These are phyloP conservation scores for Aphelenchoides fujianensis DNA, from an alignment of 1,140 invertebrate genomes.

Conservation along the genomic window DNA sequence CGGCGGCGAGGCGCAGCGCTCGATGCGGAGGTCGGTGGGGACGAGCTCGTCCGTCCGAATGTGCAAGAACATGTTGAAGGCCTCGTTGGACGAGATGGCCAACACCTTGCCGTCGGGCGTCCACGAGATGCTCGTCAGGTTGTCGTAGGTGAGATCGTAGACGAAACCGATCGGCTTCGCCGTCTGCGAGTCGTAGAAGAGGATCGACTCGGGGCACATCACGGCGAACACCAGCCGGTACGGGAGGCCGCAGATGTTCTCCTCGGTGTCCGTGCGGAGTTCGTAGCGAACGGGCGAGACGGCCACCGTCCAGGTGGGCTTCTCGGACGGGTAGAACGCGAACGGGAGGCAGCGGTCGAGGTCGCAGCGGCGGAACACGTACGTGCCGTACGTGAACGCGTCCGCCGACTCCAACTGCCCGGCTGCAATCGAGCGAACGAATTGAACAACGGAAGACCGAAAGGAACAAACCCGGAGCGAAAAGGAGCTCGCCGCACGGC, in stretches of 20 bases:
- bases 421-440: too few relatives aligned
- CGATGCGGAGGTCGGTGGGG: background rate
- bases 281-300: slow-evolving; percentile 43
- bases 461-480: slow-evolving; percentile 53
- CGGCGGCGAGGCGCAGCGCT: background rate
- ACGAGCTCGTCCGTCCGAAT: slow-evolving; percentile 5
- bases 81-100: slow-evolving; percentile 44
- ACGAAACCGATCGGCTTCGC: slow-evolving; percentile 36
- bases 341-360: slow-evolving; percentile 38
- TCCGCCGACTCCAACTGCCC: slow-evolving; percentile 43
- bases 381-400: slow-evolving; percentile 43
- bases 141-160: slow-evolving; percentile 44
- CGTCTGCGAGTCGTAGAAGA: slow-evolving; percentile 48
- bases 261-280: slow-evolving; percentile 23
- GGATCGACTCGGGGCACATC: slow-evolving; percentile 41
- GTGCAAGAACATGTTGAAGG: slow-evolving; percentile 39
- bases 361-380: slow-evolving; percentile 43
- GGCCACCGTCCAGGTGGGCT: slow-evolving; percentile 38
- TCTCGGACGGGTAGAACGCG: slow-evolving; percentile 32
- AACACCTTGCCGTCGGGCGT: slow-evolving; percentile 44
- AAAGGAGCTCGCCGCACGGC: slow-evolving; percentile 43
- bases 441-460: background rate
- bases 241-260: slow-evolving; percentile 32
- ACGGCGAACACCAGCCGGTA: slow-evolving; percentile 50
- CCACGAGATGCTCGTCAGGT: slow-evolving; percentile 44